Evolutionary conservation across 2,797 vertebrate genomes (phyloP).

Genomic region (Cuniculus paca): DNA sequence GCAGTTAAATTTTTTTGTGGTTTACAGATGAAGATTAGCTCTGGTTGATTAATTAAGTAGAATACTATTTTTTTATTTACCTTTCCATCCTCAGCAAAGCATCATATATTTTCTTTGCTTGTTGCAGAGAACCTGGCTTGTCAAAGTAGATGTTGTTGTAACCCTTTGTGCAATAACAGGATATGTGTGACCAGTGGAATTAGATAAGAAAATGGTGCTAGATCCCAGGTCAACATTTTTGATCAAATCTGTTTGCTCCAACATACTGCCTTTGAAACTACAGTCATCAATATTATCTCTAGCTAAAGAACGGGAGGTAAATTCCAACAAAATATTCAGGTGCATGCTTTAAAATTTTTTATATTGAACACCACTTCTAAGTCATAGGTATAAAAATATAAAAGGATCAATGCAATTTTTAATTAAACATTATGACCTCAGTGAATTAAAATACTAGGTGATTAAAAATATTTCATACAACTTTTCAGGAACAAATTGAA

Average conservation of each 20-base stretch:
- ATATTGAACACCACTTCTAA: constrained; percentile 14
- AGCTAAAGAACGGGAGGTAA: neutral
- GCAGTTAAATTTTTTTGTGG: too few species aligned
- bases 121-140: neutral
- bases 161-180: neutral
- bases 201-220: neutral
- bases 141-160: neutral
- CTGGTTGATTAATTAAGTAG: constrained; percentile 25
- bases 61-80: constrained; percentile 30
- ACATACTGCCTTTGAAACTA: neutral
- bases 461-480: constrained; percentile 26
- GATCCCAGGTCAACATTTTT: neutral
- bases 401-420: neutral
- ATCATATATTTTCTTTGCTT: constrained; percentile 14
- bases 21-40: neutral
- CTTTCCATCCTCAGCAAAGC: neutral
- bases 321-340: neutral
- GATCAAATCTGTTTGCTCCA: neutral
- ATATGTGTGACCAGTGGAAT: neutral
- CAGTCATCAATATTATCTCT: neutral
- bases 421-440: constrained; percentile 19
- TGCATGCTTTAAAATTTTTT: neutral
- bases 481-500: constrained; percentile 39
- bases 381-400: neutral
- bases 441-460: constrained; percentile 5